Evolutionary conservation across 2,113 vertebrate genomes (phyloP).

Genomic region (Gila orcuttii): DNA sequence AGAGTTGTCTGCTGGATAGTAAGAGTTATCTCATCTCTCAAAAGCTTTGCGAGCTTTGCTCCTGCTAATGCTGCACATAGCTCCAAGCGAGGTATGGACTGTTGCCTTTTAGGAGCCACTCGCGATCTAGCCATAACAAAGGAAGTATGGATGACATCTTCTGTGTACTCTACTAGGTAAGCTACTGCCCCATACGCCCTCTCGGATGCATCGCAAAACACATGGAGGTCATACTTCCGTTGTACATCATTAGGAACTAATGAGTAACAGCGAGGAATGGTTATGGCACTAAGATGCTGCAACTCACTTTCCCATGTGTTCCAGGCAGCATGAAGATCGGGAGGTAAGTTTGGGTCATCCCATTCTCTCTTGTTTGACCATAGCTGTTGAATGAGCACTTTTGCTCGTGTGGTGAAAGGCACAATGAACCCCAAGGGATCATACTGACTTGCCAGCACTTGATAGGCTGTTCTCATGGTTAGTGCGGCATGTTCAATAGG

Average conservation of each 20-base stretch:
- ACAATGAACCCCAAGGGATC: background rate
- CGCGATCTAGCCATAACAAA: background rate
- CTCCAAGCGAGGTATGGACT: background rate
- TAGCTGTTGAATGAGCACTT: background rate
- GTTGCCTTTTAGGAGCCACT: background rate
- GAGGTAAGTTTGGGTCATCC: too few species aligned
- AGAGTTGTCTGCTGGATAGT: too few species aligned
- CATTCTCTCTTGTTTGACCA: too few species aligned
- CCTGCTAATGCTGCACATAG: background rate
- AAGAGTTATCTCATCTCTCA: background rate
- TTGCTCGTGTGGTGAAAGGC: background rate
- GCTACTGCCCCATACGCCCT: background rate
- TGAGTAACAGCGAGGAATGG: too few species aligned
- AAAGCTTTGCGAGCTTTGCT: background rate
- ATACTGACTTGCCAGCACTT: background rate
- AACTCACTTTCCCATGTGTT: too few species aligned
- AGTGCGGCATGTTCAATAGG: background rate
- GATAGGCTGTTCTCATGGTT: background rate
- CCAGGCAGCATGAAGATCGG: too few species aligned
- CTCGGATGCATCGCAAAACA: too few species aligned
- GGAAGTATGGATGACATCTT: background rate
- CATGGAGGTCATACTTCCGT: too few species aligned
- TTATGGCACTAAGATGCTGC: too few species aligned
- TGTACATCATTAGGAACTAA: too few species aligned
- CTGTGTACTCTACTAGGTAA: too few species aligned